phyloP scores from a whole-genome alignment of 2,113 vertebrate species.

The Rhadina sibilatrix region DNA sequence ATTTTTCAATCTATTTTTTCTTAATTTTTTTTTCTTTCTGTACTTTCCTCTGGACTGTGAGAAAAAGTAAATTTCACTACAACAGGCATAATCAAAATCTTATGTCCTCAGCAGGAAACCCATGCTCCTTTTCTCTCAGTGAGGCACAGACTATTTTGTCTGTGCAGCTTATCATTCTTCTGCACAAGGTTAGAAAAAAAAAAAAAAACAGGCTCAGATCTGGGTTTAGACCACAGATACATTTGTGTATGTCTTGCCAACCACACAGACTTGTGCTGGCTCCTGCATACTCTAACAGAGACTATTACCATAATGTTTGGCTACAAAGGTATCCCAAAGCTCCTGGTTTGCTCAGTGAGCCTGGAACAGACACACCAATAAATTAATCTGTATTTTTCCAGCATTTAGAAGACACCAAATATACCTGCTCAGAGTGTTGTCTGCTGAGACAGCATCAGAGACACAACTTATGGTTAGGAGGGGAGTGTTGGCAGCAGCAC shows the following conservation, averaged over 20 bases:
- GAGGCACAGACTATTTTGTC: background rate
- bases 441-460: background rate
- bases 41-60: background rate
- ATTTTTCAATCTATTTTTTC: background rate
- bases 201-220: background rate
- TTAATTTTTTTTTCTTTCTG: background rate
- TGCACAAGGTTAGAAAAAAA: background rate
- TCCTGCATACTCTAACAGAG: background rate
- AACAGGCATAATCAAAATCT: background rate
- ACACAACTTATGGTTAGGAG: background rate
- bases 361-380: background rate
- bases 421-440: background rate
- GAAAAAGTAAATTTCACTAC: background rate
- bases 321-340: background rate
- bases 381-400: background rate
- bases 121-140: background rate
- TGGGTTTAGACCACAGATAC: background rate
- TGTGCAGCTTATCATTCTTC: background rate
- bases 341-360: background rate
- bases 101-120: background rate
- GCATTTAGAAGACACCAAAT: background rate
- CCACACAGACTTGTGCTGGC: fast-evolving
- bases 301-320: background rate
- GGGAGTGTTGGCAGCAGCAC: background rate
- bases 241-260: background rate